Base-by-base conservation (phyloP, 2,888 invertebrate species). In the Pomacea canaliculata region DNA sequence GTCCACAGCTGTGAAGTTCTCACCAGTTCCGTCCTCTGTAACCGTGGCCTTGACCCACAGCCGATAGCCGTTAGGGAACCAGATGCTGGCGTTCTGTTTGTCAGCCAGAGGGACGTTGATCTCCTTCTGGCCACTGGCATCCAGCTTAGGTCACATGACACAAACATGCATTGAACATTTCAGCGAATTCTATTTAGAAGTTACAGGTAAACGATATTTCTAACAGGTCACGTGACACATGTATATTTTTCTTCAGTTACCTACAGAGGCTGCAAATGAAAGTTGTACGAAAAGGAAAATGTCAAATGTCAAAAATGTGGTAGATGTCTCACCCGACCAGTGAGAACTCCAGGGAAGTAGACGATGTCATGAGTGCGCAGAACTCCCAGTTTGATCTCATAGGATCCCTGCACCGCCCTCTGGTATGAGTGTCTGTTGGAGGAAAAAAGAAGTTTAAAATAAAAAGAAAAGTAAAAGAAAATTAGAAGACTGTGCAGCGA, bases 41-140 rank as follows among this genome's bases (percentile, higher is more conserved):
- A 80, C 79, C n/a, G 71, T 80, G 13, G 69, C 73, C 12, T 65
- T 65, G 16, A 79, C 70, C 51, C 77, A 80, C 18, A 80, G 70
- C 0, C 70, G 72, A 1, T 70, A 70, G 37, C 68, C 71, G 10
- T 63, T 56, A 8, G 72, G 67, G 63, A 76, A 76, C 74, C 74
- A 74, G 23, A 48, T 19, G 51, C 69, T 68, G 69, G 67, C 49
- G 48, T 48, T 60, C n/a, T 68, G 69, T 27, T 68, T 62, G 74
- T 68, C 27, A 4, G 23, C 51, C 10, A 74, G 56, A 0, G 69
- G 62, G 1, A 74, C 51, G 37, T 12, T 10, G 27, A 49, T 16
- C 13, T 16, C 46, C n/a, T 62, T 49, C n/a, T 60, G 60, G 4
- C 74, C 74, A 18, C 19, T 27, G 18, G 70, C 23, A 1, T 16